Evolutionary conservation across 2,888 invertebrate genomes (phyloP), one percentile per base, ranked within the genome.

Genomic region (Hypercompe scribonia): DNA sequence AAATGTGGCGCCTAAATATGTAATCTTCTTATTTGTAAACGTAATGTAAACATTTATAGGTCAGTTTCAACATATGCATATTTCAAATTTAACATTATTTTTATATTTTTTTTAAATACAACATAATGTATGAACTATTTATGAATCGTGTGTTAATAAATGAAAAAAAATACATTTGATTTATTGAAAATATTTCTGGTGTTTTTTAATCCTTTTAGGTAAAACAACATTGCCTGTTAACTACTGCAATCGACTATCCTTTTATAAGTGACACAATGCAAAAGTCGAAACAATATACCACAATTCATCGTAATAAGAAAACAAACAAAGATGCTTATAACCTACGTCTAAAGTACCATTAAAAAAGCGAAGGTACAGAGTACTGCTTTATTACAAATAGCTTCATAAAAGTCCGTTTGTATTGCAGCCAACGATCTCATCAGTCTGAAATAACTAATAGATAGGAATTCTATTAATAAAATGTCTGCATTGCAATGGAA

Each of bases 391-490:
- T 33, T 54, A 54, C 50, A 50, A 58, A 66, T 50, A 8, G 28
- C 18, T 24, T n/a, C n/a, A 63, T 68, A 31, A 64, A 74, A 69
- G 33, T 69, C 46, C 65, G 72, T 75, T 76, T 70, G 64, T 74
- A 73, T 72, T 54, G 61, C 42, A 73, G 31, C 68, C 54, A 4
- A 73, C 72, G 61, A 75, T 75, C 75, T 77, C 76, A 77, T 77
- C 66, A 74, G 63, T 72, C 70, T 68, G 65, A 73, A 73, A 74
- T 85, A 84, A 81, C 86, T 85, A 87, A 90, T 88, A 90, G 81
- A 80, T 78, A 76, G 70, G 50, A 72, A 83, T 84, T 86, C 92
- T 93, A 94, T 91, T 91, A 92, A 92, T 93, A 93, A 88, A 90
- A 86, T 90, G 90, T 90, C 93, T 92, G 92, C 90, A 90, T 86